Evolutionary conservation across 2,888 invertebrate genomes (phyloP).

Genomic region (Caenorhabditis sulstoni): DNA sequence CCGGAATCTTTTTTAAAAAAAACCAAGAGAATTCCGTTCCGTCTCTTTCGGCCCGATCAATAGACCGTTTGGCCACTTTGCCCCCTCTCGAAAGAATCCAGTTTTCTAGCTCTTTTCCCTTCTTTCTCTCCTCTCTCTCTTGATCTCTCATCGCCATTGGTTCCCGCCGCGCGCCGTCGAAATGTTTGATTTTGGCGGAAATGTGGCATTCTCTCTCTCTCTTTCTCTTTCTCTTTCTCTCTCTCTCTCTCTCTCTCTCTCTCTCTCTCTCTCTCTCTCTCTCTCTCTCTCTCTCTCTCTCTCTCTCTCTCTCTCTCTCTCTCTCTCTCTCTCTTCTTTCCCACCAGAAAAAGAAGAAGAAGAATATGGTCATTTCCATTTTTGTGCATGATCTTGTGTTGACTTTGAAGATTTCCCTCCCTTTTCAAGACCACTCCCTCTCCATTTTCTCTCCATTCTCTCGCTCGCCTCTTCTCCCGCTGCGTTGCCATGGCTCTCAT

Average conservation of each 20-base stretch:
- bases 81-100: slow-evolving; percentile 19
- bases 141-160: too few relatives aligned
- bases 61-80: slow-evolving; percentile 12
- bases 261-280: not conserved
- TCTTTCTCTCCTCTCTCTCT: slow-evolving; percentile 9
- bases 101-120: slow-evolving; percentile 9
- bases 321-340: not conserved
- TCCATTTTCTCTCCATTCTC: slow-evolving; percentile 1
- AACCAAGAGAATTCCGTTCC: too few relatives aligned
- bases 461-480: not conserved
- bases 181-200: slow-evolving; percentile 53
- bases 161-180: slow-evolving; percentile 20
- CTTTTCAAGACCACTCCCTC: not conserved
- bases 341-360: too few relatives aligned
- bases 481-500: slow-evolving; percentile 11
- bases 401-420: not conserved
- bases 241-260: slow-evolving; percentile 6
- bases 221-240: slow-evolving; percentile 19
- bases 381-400: not conserved
- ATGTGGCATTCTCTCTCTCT: slow-evolving; percentile 13
- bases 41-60: not conserved
- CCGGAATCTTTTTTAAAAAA: too few relatives aligned
- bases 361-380: not conserved
- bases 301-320: slow-evolving; percentile 14
- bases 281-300: slow-evolving; percentile 7